Evolutionary conservation across 2,888 invertebrate species (phyloP), one percentile per base, ranked within the genome.

Genomic region (Diaprepes abbreviatus): DNA sequence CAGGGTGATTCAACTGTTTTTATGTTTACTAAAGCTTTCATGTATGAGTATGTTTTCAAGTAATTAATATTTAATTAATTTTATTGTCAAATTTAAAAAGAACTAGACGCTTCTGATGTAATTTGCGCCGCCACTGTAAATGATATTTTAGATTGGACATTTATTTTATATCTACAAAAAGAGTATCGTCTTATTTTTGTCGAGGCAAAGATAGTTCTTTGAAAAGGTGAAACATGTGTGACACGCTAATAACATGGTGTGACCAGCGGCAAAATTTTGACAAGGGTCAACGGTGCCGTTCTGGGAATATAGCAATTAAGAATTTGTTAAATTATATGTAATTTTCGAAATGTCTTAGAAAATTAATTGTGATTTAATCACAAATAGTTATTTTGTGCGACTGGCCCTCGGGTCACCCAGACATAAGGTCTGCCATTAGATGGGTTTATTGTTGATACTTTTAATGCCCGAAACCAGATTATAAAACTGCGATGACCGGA

Each of bases 281-380:
- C 79, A 81, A 81, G 81, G 82, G 81, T 82, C 78, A 76, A 75
- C 74, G 69, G 59, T 58, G 63, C 64, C 74, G 76, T 76, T 81
- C 82, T 78, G 65, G 78, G 82, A 82, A 81, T 79, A 76, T 79
- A 78, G 79, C 80, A 82, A 82, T 81, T 82, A 81, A 80, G 79
- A 79, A 79, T 80, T 81, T 79, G 78, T 79, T 77, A 81, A 81
- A 81, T 82, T 81, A 82, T 77, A 81, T 79, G 78, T 81, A 80
- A 82, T 81, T 81, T 79, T 77, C 75, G 76, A 74, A 78, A 78
- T 71, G 73, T 70, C 68, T 70, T 70, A 64, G 70, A 73, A 73
- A 71, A 73, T 73, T 68, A 71, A 79, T 79, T 74, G 78, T 77
- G 76, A 79, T 79, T 79, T 80, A 79, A 79, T 78, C 76, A 77